Percentiles rank a stretch among this genome's conserved stretches.
These are phyloP conservation scores for Phoenicopterus ruber DNA, from an alignment of 2,113 vertebrate genomes.

Conservation along the genomic window DNA sequence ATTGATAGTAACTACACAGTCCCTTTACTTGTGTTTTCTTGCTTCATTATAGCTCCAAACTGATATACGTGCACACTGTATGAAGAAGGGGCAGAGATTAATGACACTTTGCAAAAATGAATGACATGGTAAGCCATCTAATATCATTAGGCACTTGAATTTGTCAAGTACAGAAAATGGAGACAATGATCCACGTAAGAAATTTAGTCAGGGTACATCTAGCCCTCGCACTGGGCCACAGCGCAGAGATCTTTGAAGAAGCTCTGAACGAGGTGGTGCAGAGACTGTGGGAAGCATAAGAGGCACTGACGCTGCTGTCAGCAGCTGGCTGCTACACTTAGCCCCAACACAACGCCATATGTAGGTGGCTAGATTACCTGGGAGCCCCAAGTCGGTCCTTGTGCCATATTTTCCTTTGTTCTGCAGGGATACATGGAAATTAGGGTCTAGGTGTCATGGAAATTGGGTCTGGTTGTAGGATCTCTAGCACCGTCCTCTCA, in stretches of 20 bases:
- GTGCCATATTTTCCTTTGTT: background rate
- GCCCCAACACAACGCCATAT: background rate
- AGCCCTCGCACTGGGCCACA: background rate
- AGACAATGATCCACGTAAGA: background rate
- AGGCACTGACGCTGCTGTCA: background rate
- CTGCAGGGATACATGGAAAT: background rate
- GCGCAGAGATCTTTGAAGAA: background rate
- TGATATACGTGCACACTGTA: fast-evolving
- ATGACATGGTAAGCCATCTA: background rate
- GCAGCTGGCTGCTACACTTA: background rate
- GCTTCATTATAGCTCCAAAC: background rate
- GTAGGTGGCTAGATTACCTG: background rate
- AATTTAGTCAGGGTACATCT: background rate
- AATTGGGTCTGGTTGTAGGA: background rate
- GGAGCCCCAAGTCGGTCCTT: background rate
- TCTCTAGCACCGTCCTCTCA: background rate
- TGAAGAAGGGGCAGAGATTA: background rate
- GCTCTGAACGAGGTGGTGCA: background rate
- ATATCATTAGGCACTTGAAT: background rate
- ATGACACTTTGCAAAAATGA: background rate
- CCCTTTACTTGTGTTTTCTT: background rate
- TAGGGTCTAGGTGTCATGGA: no score
- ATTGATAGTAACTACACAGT: background rate
- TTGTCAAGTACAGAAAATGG: background rate
- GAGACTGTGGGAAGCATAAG: background rate